These are phyloP conservation scores for Chinchilla lanigera DNA, from an alignment of 2,113 vertebrate species.

Conservation along the genomic window DNA sequence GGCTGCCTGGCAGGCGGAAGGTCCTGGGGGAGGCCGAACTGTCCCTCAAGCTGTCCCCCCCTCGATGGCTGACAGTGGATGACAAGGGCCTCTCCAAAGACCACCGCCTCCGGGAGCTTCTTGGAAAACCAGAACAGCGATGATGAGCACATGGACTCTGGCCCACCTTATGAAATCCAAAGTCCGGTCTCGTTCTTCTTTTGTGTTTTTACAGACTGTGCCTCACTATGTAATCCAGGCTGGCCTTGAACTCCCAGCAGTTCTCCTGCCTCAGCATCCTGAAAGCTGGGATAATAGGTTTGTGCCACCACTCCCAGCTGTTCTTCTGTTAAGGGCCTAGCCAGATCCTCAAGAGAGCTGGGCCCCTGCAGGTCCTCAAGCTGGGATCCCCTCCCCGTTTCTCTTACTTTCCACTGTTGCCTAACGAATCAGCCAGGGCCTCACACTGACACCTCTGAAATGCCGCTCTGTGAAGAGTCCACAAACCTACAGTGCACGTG, in stretches of 20 bases:
- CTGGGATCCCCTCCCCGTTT: not conserved
- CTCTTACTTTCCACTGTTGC: not conserved
- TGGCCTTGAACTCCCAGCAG: not conserved
- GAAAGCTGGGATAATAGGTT: not conserved
- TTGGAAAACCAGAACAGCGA: not conserved
- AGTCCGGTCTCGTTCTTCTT: not conserved
- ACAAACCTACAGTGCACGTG: not conserved
- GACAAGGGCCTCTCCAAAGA: not conserved
- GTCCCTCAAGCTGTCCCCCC: not conserved
- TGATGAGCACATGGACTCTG: not conserved
- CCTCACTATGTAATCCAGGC: not conserved
- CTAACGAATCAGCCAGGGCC: not conserved
- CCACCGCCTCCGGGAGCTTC: not conserved
- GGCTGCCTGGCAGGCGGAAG: not conserved
- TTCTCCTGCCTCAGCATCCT: not conserved
- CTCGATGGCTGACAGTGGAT: not conserved
- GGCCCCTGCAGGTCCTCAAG: not conserved
- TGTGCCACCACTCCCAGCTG: not conserved
- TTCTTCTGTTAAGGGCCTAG: not conserved
- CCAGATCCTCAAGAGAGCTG: not conserved
- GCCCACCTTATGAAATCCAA: not conserved
- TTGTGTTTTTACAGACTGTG: not conserved
- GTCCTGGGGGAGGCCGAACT: not conserved
- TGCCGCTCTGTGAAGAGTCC: not conserved
- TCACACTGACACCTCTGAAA: not conserved